Evolutionary conservation across 2,888 invertebrate species (phyloP).

Genomic region (Bombylius major): DNA sequence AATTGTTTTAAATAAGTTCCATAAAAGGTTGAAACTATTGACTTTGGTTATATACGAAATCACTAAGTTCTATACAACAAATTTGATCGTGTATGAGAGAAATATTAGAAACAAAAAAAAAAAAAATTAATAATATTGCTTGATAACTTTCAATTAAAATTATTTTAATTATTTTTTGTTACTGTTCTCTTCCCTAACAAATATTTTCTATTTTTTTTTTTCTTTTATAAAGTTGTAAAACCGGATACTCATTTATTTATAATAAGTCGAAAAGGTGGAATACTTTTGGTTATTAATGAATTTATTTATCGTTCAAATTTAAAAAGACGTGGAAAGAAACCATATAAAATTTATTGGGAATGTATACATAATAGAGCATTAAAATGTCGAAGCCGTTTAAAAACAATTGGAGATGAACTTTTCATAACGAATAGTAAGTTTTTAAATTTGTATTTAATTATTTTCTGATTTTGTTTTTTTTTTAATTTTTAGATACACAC

Average conservation of each 20-base stretch:
- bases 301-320: conserved; percentile 36
- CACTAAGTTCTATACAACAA: too few species aligned
- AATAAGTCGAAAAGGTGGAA: conserved; percentile 35
- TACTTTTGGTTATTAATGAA: conserved; percentile 31
- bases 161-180: too few species aligned
- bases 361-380: conserved; percentile 36
- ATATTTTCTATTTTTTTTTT: not conserved
- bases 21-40: too few species aligned
- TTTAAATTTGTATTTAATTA: not conserved
- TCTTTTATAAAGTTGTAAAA: conserved; percentile 2
- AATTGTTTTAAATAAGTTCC: too few species aligned
- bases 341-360: conserved; percentile 36
- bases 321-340: conserved; percentile 29
- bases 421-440: conserved; percentile 33
- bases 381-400: conserved; percentile 35
- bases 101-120: too few species aligned
- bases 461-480: not conserved
- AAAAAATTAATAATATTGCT: too few species aligned
- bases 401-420: conserved; percentile 34
- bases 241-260: conserved; percentile 26
- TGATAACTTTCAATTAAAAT: too few species aligned
- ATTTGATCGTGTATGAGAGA: too few species aligned
- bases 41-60: too few species aligned
- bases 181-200: too few species aligned
- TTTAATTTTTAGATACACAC: conserved; percentile 25